Evolutionary conservation across 1,140 invertebrate species (phyloP).

Genomic region (Charaxes varanes): DNA sequence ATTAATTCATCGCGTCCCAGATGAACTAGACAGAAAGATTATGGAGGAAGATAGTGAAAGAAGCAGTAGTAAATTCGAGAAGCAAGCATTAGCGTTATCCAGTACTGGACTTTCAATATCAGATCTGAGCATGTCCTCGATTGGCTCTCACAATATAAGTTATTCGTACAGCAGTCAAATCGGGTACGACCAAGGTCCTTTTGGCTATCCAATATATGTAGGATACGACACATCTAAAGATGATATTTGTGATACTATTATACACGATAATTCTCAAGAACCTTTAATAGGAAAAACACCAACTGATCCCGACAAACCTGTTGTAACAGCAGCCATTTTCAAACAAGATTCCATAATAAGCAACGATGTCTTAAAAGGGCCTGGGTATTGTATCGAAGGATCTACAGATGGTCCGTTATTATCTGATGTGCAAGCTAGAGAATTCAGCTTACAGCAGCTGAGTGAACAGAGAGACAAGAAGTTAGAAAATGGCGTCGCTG

Average conservation of each 20-base stretch:
- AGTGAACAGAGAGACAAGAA: constrained; percentile 62
- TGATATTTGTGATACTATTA: constrained; percentile 58
- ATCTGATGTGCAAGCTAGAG: constrained; percentile 68
- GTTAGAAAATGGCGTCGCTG: constrained; percentile 58
- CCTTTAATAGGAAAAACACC: constrained; percentile 61
- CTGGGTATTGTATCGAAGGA: constrained; percentile 68
- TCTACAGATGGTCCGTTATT: constrained; percentile 67
- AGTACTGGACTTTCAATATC: constrained; percentile 85
- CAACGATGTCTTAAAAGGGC: constrained; percentile 58
- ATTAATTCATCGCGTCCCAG: constrained; percentile 73
- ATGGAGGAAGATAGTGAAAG: constrained; percentile 68
- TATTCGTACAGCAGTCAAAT: constrained; percentile 86
- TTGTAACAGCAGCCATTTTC: constrained; percentile 79
- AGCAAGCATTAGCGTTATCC: constrained; percentile 61
- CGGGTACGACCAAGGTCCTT: constrained; percentile 82
- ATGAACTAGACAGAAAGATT: constrained; percentile 57
- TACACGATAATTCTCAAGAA: constrained; percentile 62
- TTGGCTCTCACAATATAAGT: constrained; percentile 79
- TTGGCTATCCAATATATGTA: constrained; percentile 78
- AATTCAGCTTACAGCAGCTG: constrained; percentile 63
- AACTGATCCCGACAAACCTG: constrained; percentile 76
- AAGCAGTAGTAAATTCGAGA: constrained; percentile 50
- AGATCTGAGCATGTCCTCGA: constrained; percentile 82
- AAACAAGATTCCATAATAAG: constrained; percentile 76
- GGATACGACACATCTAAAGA: constrained; percentile 75